Conservation (phyloP, 2,888 invertebrate genomes). For the Polydrusus pterygomalis region DNA sequence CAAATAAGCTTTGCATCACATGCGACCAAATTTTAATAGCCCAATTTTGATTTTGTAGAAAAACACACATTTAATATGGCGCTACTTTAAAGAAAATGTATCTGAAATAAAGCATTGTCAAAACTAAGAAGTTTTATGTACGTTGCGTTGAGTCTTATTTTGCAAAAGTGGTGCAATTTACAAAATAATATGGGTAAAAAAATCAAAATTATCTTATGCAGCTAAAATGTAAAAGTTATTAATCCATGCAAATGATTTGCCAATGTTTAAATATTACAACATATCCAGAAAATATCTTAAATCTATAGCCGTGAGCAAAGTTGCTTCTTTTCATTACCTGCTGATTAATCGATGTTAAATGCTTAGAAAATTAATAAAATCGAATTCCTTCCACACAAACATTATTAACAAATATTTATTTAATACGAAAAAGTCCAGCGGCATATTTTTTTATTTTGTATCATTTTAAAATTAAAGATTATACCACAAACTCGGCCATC, state of each 20-base stretch:
- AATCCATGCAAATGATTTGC: neutral
- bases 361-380: slow-evolving; percentile 28
- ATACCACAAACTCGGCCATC: slow-evolving; percentile 3
- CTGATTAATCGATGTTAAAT: slow-evolving; percentile 16
- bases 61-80: too few species aligned
- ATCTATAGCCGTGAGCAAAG: neutral
- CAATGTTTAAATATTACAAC: slow-evolving; percentile 7
- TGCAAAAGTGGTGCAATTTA: too few species aligned
- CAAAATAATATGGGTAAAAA: too few species aligned
- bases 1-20: too few species aligned
- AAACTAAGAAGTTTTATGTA: too few species aligned
- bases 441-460: slow-evolving; percentile 16
- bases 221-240: neutral
- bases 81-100: too few species aligned
- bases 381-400: slow-evolving; percentile 1
- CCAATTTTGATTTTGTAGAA: too few species aligned
- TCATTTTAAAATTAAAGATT: slow-evolving; percentile 13
- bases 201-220: too few species aligned
- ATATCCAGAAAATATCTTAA: slow-evolving; percentile 1
- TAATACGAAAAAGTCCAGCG: slow-evolving; percentile 4
- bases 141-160: too few species aligned
- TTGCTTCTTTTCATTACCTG: neutral
- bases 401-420: slow-evolving; percentile 15
- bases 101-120: too few species aligned
- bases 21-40: too few species aligned